phyloP scores from a whole-genome alignment of 2,797 vertebrate species.

The Onychomys arenicola region DNA sequence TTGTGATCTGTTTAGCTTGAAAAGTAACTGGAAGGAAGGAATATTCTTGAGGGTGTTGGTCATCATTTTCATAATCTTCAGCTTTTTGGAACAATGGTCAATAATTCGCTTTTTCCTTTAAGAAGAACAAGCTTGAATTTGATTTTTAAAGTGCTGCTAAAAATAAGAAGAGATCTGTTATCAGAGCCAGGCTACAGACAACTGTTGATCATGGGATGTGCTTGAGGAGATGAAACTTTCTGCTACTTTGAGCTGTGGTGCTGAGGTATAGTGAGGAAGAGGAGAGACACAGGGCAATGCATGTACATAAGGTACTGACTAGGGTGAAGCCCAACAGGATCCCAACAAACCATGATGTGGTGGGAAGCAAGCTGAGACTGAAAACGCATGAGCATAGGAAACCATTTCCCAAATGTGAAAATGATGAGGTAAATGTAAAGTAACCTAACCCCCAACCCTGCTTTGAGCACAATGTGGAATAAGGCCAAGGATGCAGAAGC shows the following conservation, averaged over 20 bases:
- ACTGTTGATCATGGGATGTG: not conserved
- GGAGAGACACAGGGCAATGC: not conserved
- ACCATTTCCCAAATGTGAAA: not conserved
- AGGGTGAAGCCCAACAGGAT: not conserved
- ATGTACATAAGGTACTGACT: not conserved
- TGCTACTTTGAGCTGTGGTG: not conserved
- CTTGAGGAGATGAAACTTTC: conserved; percentile 4
- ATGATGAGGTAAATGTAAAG: not conserved
- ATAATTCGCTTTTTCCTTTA: not conserved
- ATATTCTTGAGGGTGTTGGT: conserved; percentile 22
- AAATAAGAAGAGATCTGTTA: conserved; percentile 7
- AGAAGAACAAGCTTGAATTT: conserved; percentile 3
- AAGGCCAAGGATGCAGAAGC: not conserved
- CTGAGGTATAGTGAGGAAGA: not conserved
- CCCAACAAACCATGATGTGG: not conserved
- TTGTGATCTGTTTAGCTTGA: conserved; percentile 15
- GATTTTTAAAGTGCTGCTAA: not conserved
- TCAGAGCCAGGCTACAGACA: not conserved
- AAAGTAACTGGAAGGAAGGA: conserved; percentile 53
- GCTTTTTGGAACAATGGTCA: conserved; percentile 46
- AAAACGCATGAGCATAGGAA: not conserved
- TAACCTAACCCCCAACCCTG: not conserved
- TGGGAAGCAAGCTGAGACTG: not conserved
- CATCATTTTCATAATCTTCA: conserved; percentile 56
- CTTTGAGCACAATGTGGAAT: not conserved